phyloP scores from a whole-genome alignment of 2,797 vertebrate species.

The Scolopax rusticola region DNA sequence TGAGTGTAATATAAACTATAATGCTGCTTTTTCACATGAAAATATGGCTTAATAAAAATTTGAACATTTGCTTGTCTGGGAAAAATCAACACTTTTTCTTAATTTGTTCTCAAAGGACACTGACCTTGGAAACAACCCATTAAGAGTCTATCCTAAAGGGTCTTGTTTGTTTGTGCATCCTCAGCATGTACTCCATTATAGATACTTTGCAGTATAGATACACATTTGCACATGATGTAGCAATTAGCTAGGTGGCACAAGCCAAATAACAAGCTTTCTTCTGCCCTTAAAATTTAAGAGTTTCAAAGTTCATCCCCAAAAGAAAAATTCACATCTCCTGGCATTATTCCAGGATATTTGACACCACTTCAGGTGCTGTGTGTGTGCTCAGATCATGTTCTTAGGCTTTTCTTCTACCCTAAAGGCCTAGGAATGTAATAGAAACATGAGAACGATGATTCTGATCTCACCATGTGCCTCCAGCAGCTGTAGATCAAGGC shows the following conservation, averaged over 20 bases:
- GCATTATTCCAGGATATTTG: neutral
- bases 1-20: neutral
- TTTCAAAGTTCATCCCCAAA: neutral
- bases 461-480: neutral
- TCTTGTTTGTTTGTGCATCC: neutral
- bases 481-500: neutral
- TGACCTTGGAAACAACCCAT: neutral
- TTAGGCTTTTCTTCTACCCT: neutral
- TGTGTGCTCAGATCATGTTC: neutral
- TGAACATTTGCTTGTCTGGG: neutral
- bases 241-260: neutral
- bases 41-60: neutral
- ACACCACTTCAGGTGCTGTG: neutral
- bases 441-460: neutral
- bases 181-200: neutral
- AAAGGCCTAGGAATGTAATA: neutral
- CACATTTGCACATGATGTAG: neutral
- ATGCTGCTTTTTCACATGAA: neutral
- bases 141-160: neutral
- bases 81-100: neutral
- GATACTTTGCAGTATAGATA: neutral
- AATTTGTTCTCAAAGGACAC: neutral
- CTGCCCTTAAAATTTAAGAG: neutral
- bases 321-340: neutral
- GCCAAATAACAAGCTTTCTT: neutral